phyloP scores from a whole-genome alignment of 2,888 invertebrate species.

The Matsumyia berberina region DNA sequence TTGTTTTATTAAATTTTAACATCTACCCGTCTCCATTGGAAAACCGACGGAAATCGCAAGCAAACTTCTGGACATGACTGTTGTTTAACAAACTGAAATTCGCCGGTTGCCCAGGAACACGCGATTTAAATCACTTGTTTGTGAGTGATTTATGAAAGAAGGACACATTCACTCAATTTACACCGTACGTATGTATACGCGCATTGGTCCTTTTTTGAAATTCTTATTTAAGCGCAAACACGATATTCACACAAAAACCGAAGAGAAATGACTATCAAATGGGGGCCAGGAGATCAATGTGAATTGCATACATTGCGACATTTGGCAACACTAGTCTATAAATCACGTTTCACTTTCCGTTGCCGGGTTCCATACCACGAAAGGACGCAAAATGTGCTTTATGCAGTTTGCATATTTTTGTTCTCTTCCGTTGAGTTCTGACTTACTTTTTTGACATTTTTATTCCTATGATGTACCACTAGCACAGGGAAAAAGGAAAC shows the following conservation, averaged over 20 bases:
- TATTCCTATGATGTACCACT: slow-evolving; percentile 1
- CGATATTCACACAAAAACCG: slow-evolving; percentile 30
- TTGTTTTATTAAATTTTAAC: no score
- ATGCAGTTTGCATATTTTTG: slow-evolving; percentile 47
- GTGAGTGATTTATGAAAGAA: background rate
- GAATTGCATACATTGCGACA: slow-evolving; percentile 57
- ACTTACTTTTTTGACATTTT: background rate
- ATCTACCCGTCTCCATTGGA: no score
- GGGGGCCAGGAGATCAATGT: slow-evolving; percentile 65
- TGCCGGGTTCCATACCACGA: slow-evolving; percentile 24
- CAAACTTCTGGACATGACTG: background rate
- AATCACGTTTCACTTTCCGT: slow-evolving; percentile 72
- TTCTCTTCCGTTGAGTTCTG: slow-evolving; percentile 1
- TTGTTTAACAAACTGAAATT: background rate
- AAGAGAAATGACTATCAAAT: slow-evolving; percentile 61
- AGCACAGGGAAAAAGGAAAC: slow-evolving; percentile 12
- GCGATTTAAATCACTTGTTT: slow-evolving; percentile 35
- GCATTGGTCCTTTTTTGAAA: background rate
- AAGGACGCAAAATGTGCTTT: slow-evolving; percentile 45
- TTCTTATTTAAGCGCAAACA: slow-evolving; percentile 28
- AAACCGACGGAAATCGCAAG: no score
- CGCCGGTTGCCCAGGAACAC: background rate
- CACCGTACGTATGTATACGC: slow-evolving; percentile 2
- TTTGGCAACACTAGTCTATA: slow-evolving; percentile 61
- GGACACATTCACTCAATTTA: slow-evolving; percentile 11